Percentiles rank a stretch among this genome's conserved stretches.
These are phyloP conservation scores for Rotaria socialis DNA, from an alignment of 2,888 invertebrate species.

Conservation along the genomic window DNA sequence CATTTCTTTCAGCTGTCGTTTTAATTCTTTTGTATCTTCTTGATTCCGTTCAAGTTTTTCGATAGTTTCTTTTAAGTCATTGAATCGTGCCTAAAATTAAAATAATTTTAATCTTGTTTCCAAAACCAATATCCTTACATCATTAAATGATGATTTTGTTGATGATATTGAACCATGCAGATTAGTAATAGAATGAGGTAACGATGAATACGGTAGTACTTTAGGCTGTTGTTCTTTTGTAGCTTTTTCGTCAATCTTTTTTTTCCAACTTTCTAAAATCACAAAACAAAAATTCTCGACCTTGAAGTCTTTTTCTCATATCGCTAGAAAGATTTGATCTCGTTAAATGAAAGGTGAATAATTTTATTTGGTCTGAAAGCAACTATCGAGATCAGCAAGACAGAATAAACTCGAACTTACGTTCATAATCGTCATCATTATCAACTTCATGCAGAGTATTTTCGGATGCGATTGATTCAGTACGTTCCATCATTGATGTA, in stretches of 20 bases:
- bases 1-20: conserved; percentile 17
- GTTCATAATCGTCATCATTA: neutral
- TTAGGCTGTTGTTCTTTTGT: neutral
- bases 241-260: neutral
- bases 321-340: no score
- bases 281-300: neutral
- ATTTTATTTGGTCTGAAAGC: no score
- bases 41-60: neutral
- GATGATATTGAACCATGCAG: neutral
- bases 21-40: conserved; percentile 16
- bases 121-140: neutral
- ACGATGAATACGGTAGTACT: neutral
- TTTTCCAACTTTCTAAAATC: neutral
- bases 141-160: neutral
- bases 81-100: neutral
- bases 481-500: neutral
- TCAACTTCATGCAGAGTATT: neutral
- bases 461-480: neutral
- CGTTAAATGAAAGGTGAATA: no score
- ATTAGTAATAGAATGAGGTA: neutral
- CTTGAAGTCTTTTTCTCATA: no score
- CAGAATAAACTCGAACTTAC: no score
- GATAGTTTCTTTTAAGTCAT: neutral
- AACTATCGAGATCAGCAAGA: no score
- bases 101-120: no score